Percentiles rank a stretch among this genome's conserved stretches.
phyloP scores from a whole-genome alignment of 2,888 invertebrate species.

The Vesta saturnalis region DNA sequence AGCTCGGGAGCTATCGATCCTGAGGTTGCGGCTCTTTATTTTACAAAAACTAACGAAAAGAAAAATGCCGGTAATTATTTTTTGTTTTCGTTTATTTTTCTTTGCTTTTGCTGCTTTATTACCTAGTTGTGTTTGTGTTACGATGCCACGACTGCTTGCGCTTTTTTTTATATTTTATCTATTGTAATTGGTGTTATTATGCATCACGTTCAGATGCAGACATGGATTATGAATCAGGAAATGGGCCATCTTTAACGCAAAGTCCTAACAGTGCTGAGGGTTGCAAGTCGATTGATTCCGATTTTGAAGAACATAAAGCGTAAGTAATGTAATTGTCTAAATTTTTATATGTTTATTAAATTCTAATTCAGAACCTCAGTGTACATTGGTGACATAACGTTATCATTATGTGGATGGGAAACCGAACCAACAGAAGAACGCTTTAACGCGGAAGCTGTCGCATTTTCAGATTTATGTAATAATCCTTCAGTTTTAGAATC shows the following conservation, averaged over 20 bases:
- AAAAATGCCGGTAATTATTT: constrained; percentile 45
- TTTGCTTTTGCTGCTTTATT: not conserved
- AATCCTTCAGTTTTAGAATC: constrained; percentile 81
- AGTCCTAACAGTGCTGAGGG: constrained; percentile 92
- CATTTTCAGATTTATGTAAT: constrained; percentile 71
- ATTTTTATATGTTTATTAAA: too few relatives aligned
- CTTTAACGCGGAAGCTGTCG: constrained; percentile 67
- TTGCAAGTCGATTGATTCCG: constrained; percentile 82
- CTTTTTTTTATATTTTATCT: constrained; percentile 30
- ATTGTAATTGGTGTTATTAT: constrained; percentile 54
- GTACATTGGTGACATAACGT: constrained; percentile 70
- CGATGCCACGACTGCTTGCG: not conserved
- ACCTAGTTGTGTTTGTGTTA: not conserved
- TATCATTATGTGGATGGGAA: constrained; percentile 82
- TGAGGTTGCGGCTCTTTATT: constrained; percentile 89
- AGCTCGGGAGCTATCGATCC: constrained; percentile 91
- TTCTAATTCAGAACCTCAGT: constrained; percentile 58
- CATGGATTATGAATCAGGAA: constrained; percentile 96
- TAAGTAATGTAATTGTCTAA: constrained; percentile 47
- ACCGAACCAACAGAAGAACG: constrained; percentile 64
- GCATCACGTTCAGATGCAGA: constrained; percentile 66
- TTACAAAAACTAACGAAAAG: constrained; percentile 65
- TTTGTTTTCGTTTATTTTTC: constrained; percentile 4
- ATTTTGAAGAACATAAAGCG: constrained; percentile 77
- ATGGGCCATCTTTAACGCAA: constrained; percentile 94